Evolutionary conservation across 2,113 vertebrate species (phyloP), one percentile per base, ranked within the genome.

Genomic region (Psammodynastes pulverulentus): DNA sequence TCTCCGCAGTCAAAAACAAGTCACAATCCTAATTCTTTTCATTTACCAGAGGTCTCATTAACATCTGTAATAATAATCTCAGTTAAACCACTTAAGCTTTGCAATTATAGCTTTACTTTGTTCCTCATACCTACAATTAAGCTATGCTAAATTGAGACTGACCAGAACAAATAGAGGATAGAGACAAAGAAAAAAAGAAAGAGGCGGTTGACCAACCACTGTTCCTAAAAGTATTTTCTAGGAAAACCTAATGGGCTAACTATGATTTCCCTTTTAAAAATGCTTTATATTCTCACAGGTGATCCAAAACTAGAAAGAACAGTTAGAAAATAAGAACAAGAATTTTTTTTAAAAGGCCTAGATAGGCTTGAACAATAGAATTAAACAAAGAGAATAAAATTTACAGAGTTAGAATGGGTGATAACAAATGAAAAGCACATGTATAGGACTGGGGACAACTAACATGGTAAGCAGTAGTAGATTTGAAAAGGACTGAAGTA

Each of bases 1-100:
- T 67, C 9, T 85, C 79, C n/a, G 3, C 45, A 54, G 19, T 53
- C 54, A 86, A 51, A 87, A 91, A 51, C 46, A 96, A 94, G 39
- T 46, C 43, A 15, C 13, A 84, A 29, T 89, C 21, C 90, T 87
- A 85, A 62, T 26, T 3, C 13, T 7, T 62, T 86, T 62, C 46
- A 17, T 15, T 87, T 34, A 49, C 13, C 49, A n/a, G 29, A 62
- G 58, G 45, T 10, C 29, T 49, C 43, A 86, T 39, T 91, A 34
- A 48, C 29, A 24, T 86, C 52, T 48, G 21, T 84, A 29, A 86
- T 26, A 91, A 85, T 87, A 13, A 58, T 39, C 29, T 39, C 54
- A 39, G 29, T 91, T 91, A 62, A 67, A 13, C 54, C 7, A 8
- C n/a, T 49, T 48, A 86, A 62, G 4, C 10, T 87, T 62, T 26